Evolutionary conservation across 2,888 invertebrate species (phyloP).

Genomic region (Bhutanitis thaidina): DNA sequence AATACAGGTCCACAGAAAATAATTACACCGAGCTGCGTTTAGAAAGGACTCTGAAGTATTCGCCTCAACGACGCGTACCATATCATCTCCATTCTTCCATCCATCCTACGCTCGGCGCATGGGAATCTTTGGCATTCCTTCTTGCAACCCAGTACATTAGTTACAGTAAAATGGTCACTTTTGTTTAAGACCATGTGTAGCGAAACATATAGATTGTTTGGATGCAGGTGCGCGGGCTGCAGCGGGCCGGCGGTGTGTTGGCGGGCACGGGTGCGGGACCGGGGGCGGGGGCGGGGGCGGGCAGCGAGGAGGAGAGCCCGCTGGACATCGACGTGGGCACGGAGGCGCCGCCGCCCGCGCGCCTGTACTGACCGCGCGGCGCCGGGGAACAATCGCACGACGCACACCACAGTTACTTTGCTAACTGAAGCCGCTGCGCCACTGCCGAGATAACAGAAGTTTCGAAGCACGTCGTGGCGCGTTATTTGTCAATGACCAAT

Average conservation of each 20-base stretch:
- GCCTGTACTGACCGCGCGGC: slow-evolving; percentile 37
- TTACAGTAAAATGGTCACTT: too few relatives aligned
- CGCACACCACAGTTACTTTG: slow-evolving; percentile 18
- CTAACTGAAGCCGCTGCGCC: slow-evolving; percentile 26
- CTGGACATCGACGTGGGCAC: slow-evolving; percentile 76
- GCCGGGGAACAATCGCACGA: slow-evolving; percentile 19
- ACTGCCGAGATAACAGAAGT: too few relatives aligned
- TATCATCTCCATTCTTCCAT: too few relatives aligned
- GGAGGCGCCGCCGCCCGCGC: slow-evolving; percentile 58
- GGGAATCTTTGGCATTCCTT: too few relatives aligned
- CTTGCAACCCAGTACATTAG: too few relatives aligned
- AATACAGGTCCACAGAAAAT: too few relatives aligned
- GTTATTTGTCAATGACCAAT: not conserved
- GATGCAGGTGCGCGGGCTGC: slow-evolving; percentile 59
- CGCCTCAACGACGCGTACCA: too few relatives aligned
- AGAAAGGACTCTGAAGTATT: too few relatives aligned
- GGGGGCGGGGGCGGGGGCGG: slow-evolving; percentile 33
- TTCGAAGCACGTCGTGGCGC: too few relatives aligned
- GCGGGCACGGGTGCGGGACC: slow-evolving; percentile 28
- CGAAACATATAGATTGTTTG: not conserved
- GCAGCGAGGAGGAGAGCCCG: slow-evolving; percentile 59
- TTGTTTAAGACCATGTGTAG: too few relatives aligned
- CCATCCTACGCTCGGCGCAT: too few relatives aligned
- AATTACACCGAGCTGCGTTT: too few relatives aligned
- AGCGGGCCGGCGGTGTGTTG: slow-evolving; percentile 49